phyloP scores from a whole-genome alignment of 2,888 invertebrate genomes.

The Pyralis farinalis region DNA sequence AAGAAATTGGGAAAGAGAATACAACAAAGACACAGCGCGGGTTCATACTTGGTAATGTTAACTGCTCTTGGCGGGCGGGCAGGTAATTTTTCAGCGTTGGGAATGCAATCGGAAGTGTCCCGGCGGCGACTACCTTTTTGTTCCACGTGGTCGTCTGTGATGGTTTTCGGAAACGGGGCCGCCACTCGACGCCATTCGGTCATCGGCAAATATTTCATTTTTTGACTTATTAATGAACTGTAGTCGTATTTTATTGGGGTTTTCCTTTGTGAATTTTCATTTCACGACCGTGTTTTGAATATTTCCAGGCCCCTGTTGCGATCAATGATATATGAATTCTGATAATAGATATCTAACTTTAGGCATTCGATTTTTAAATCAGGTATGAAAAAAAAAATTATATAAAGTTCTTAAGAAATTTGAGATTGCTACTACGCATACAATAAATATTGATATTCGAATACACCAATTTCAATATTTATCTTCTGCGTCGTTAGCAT shows the following conservation, averaged over 20 bases:
- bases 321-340: too few species aligned
- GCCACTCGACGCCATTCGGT: slow-evolving; percentile 54
- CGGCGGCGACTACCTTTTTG: slow-evolving; percentile 69
- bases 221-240: slow-evolving; percentile 58
- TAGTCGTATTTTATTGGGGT: slow-evolving; percentile 25
- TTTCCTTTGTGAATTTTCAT: slow-evolving; percentile 9
- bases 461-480: too few species aligned
- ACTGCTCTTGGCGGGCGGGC: slow-evolving; percentile 45
- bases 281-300: background rate
- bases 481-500: too few species aligned
- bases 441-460: too few species aligned
- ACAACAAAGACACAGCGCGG: slow-evolving; percentile 23
- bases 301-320: slow-evolving; percentile 8
- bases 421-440: too few species aligned
- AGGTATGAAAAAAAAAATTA: too few species aligned
- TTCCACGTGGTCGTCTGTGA: slow-evolving; percentile 56
- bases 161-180: slow-evolving; percentile 75
- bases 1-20: slow-evolving; percentile 10
- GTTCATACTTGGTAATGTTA: slow-evolving; percentile 53
- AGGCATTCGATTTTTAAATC: too few species aligned
- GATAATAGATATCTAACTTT: too few species aligned
- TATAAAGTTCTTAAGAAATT: too few species aligned
- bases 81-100: slow-evolving; percentile 75
- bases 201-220: slow-evolving; percentile 66
- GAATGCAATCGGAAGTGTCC: slow-evolving; percentile 75